Conservation (phyloP, 2,113 vertebrate genomes). For the Corythoichthys intestinalis region DNA sequence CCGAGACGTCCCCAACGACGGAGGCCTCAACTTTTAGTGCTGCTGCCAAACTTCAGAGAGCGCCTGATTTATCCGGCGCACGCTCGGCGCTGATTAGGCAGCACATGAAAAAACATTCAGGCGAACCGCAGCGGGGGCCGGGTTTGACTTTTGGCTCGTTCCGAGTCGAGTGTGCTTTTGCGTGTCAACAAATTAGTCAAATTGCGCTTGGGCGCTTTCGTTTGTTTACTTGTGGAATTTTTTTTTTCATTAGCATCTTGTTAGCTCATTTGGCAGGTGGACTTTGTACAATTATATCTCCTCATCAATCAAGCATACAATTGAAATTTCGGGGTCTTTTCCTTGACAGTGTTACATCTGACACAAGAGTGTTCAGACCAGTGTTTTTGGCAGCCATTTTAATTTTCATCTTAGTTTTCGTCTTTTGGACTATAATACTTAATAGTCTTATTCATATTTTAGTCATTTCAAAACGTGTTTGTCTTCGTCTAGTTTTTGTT, state of each 20-base stretch:
- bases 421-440: no score
- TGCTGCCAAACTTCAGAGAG: slow-evolving; percentile 68
- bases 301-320: neutral
- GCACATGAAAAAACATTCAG: slow-evolving; percentile 67
- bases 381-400: no score
- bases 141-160: slow-evolving; percentile 19
- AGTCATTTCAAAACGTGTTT: no score
- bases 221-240: neutral
- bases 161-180: slow-evolving; percentile 1
- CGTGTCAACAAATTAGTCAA: neutral
- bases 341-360: neutral
- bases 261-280: neutral
- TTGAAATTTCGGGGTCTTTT: neutral
- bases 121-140: slow-evolving; percentile 43
- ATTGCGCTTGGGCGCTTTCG: slow-evolving; percentile 1
- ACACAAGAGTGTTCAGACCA: no score
- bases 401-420: no score
- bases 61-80: slow-evolving; percentile 68
- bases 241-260: neutral
- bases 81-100: slow-evolving; percentile 64
- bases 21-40: slow-evolving; percentile 62
- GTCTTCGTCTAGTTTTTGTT: no score
- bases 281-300: neutral
- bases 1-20: slow-evolving; percentile 61
- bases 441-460: no score